Percentiles rank a stretch among this genome's conserved stretches.
These are phyloP conservation scores for Bagarius yarrelli DNA, from an alignment of 2,113 vertebrate species.

Conservation along the genomic window DNA sequence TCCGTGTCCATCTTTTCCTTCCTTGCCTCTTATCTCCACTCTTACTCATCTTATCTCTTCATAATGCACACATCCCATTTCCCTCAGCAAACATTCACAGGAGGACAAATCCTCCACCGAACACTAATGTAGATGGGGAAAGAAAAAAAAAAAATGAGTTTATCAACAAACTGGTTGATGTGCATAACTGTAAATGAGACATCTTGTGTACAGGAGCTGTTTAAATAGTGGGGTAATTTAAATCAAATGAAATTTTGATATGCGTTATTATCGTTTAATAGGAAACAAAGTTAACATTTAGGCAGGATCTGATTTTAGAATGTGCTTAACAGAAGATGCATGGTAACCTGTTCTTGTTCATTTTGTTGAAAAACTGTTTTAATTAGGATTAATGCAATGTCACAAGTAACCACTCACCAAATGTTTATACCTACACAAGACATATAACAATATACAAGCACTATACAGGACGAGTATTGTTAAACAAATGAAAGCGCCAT, in stretches of 20 bases:
- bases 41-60: slow-evolving; percentile 44
- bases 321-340: slow-evolving; percentile 43
- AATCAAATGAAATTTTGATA: slow-evolving; percentile 45
- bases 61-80: slow-evolving; percentile 34
- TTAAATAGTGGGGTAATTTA: slow-evolving; percentile 50
- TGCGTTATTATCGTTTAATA: slow-evolving; percentile 34
- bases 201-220: slow-evolving; percentile 52
- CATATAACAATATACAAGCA: slow-evolving; percentile 39
- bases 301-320: slow-evolving; percentile 35
- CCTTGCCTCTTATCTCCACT: background rate
- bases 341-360: slow-evolving; percentile 45
- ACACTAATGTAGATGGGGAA: slow-evolving; percentile 49
- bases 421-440: slow-evolving; percentile 44
- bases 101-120: slow-evolving; percentile 35
- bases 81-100: slow-evolving; percentile 36
- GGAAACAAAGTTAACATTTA: slow-evolving; percentile 28
- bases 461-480: slow-evolving; percentile 43
- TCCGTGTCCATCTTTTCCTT: slow-evolving; percentile 10
- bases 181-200: slow-evolving; percentile 52
- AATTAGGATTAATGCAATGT: slow-evolving; percentile 45
- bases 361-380: slow-evolving; percentile 43
- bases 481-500: slow-evolving; percentile 37
- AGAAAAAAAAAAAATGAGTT: slow-evolving; percentile 30
- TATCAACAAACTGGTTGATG: slow-evolving; percentile 45
- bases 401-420: slow-evolving; percentile 47